A percentile compares a stretch with the other conserved stretches of the same genome.
Evolutionary conservation across 2,888 invertebrate species (phyloP).

Genomic region (Trissolcus japonicus): DNA sequence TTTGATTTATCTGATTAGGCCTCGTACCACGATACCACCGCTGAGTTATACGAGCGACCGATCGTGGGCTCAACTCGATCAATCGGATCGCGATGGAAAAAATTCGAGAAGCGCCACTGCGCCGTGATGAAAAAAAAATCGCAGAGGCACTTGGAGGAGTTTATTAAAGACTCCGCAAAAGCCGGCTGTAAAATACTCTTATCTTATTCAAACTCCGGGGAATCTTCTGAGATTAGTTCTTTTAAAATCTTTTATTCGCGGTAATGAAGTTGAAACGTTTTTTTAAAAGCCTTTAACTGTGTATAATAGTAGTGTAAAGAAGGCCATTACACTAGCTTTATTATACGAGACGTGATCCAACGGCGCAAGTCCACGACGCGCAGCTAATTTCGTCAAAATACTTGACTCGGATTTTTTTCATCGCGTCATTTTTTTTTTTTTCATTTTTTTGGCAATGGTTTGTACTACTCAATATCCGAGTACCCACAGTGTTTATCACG

Average conservation of each 20-base stretch:
- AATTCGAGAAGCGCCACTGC: neutral
- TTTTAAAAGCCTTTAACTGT: conserved; percentile 47
- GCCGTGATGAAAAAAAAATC: conserved; percentile 6
- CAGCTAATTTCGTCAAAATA: conserved; percentile 38
- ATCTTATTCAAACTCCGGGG: conserved; percentile 50
- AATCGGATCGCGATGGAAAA: conserved; percentile 11
- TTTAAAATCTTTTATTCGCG: conserved; percentile 53
- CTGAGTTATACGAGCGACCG: neutral
- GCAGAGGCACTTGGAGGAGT: conserved; percentile 25
- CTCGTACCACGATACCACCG: too few relatives aligned
- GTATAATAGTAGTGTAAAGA: conserved; percentile 53
- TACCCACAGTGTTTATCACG: neutral
- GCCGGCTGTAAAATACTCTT: conserved; percentile 47
- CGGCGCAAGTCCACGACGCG: neutral
- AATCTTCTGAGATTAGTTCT: conserved; percentile 51
- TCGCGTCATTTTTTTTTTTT: conserved; percentile 9
- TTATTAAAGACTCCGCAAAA: conserved; percentile 36
- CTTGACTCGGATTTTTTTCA: conserved; percentile 14
- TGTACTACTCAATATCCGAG: neutral
- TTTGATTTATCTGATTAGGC: too few relatives aligned
- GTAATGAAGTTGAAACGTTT: conserved; percentile 56
- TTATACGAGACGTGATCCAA: conserved; percentile 13
- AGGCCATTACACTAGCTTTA: conserved; percentile 50
- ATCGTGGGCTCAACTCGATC: conserved; percentile 12
- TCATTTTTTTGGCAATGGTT: neutral